Evolutionary conservation across 2,888 invertebrate genomes (phyloP), one percentile per base, ranked within the genome.

Genomic region (Cerastoderma edule): DNA sequence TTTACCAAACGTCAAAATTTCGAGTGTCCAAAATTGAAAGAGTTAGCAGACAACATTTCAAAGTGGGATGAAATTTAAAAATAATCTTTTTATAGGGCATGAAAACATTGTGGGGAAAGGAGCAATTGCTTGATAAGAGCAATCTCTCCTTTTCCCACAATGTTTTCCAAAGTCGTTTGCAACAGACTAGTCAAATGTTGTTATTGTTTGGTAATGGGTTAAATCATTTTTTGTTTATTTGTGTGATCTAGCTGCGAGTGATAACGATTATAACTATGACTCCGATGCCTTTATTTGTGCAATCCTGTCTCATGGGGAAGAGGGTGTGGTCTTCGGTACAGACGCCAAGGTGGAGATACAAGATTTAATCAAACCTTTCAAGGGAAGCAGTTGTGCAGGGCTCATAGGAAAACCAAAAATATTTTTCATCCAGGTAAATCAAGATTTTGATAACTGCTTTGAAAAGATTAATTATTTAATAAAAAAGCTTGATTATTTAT

Each of bases 301-400:
- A 54, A 96, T 98, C 60, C 93, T 99, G 81, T 96, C 96, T 69
- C 98, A 99, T 91, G 98, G 99, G 35, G 98, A 98, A 91, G 94
- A 96, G 85, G 97, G 97, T 3, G 95, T 96, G 89, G 93, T 98
- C 68, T 98, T 97, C 93, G 97, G 97, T 44, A 96, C 95, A 90
- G 97, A 98, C 92, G 95, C 95, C 19, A 95, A 95, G 79, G 96
- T 98, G 91, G 96, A 96, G 90, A 95, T 97, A 57, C 97, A 98
- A 54, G 94, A 93, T n/a, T 87, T 96, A 3, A 95, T 95, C 94
- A 93, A 91, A 56, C 94, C 93, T 50, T 95, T 96, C 89, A 93
- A 94, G 30, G 94, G 94, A 1, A 93, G 95, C 94, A 95, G 95
- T 84, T 98, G 98, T 88, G 95, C 96, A 53, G 94, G 96, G 32